Evolutionary conservation across 2,113 vertebrate species (phyloP), one percentile per base, ranked within the genome.

Genomic region (Fregetta grallaria): DNA sequence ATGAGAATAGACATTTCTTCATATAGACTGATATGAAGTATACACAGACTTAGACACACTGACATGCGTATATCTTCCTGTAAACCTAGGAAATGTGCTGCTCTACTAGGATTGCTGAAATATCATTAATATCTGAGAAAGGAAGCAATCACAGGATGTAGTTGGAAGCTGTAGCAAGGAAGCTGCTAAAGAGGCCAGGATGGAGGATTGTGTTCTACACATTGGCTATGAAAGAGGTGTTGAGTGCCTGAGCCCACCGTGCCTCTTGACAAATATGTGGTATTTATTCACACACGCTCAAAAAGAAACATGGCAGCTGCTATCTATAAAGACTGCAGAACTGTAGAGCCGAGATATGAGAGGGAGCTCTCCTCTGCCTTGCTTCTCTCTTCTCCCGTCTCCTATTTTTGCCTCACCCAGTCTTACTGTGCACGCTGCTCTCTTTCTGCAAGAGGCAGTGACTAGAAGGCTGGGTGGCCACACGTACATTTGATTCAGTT

Each of bases 231-330:
- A 44, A 50, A 40, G 32, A 78, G 26, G 58, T 7, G 10, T 36
- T 0, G 1, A 88, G 59, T 32, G 25, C 20, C 68, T 34, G 61
- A 62, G 16, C 21, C 25, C 34, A 79, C 30, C 1, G 0, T 45
- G 36, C 15, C 11, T 26, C 36, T 88, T 3, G 1, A 72, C 47
- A 83, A 73, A 44, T n/a, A 50, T 0, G 5, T 44, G 42, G 7
- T 4, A 62, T 70, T 68, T 65, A 52, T 68, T 50, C 47, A 45
- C 40, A 27, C 8, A 13, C 2, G 2, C 18, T 67, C 56, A 27
- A 18, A 56, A 66, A 55, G 45, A 72, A 76, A 66, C 34, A 29
- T 8, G 30, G 32, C 36, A 56, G 34, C 75, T 45, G 27, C 65
- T 76, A 15, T n/a, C 47, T 81, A 52, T 50, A 71, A 76, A 76